Percentiles rank a stretch among this genome's conserved stretches.
Conservation (phyloP, 53 echinoderm and acorn worm species). For the Luidia sarsii region DNA sequence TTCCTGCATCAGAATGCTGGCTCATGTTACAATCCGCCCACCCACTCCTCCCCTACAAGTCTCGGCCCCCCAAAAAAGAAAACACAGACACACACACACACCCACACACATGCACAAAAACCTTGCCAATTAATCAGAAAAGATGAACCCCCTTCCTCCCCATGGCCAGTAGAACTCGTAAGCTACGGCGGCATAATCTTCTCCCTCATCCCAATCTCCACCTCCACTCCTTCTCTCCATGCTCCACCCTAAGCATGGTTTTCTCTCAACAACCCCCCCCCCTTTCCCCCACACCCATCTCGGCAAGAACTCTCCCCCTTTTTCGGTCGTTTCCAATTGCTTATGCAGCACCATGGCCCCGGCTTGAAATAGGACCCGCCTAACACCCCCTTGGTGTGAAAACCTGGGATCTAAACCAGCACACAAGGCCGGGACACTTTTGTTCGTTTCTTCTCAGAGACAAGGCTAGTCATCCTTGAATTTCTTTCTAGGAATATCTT, state of each 20-base stretch:
- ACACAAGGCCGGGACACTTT: conserved; percentile 23
- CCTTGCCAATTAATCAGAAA: conserved; percentile 39
- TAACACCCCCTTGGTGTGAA: background rate
- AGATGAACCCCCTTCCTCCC: conserved; percentile 40
- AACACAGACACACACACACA: no score
- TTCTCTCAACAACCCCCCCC: no score
- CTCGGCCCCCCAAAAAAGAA: no score
- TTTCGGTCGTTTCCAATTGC: conserved; percentile 20
- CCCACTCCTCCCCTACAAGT: no score
- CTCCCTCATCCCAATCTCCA: no score
- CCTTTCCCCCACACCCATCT: background rate
- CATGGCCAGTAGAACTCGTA: conserved; percentile 19
- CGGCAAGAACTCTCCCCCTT: background rate
- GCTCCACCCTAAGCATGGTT: no score
- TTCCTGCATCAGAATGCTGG: no score
- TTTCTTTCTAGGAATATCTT: background rate
- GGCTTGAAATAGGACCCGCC: conserved; percentile 16
- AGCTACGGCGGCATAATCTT: no score
- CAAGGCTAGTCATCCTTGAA: background rate
- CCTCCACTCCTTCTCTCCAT: no score
- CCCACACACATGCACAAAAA: no score
- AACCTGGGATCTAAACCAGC: conserved; percentile 13
- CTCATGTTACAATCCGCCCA: conserved; percentile 23
- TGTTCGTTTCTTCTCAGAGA: conserved; percentile 30
- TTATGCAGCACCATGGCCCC: conserved; percentile 19